A percentile compares a stretch with the other conserved stretches of the same genome.
phyloP scores from a whole-genome alignment of 2,797 vertebrate species.

The Mormyrops attenuatus region DNA sequence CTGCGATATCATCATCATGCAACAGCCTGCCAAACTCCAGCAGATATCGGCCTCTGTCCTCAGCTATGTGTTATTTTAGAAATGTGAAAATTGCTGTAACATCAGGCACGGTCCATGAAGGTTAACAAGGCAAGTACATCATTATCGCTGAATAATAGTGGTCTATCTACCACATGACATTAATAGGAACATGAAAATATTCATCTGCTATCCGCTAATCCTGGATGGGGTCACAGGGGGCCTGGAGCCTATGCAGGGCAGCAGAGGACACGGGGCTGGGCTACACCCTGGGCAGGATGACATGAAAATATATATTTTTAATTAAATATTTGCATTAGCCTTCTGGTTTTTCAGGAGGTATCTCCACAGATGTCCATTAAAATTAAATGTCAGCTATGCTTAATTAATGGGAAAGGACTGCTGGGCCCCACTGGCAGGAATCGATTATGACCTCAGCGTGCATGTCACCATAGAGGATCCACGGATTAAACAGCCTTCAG shows the following conservation, averaged over 20 bases:
- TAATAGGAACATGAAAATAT: not conserved
- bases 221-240: not conserved
- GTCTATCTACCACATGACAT: not conserved
- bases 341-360: not conserved
- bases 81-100: not conserved
- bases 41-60: not conserved
- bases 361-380: not conserved
- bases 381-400: not conserved
- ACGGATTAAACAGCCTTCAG: not conserved
- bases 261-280: not conserved
- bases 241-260: not conserved
- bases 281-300: not conserved
- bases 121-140: not conserved
- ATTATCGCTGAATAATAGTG: not conserved
- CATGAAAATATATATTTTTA: slow-evolving; percentile 1
- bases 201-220: not conserved
- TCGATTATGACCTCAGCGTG: not conserved
- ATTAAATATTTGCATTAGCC: not conserved
- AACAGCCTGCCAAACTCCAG: not conserved
- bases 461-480: not conserved
- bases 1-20: not conserved
- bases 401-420: not conserved
- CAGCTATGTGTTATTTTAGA: not conserved
- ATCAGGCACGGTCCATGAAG: not conserved
- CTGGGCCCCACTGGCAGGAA: not conserved